A percentile compares a stretch with the other conserved stretches of the same genome.
Evolutionary conservation across 2,113 vertebrate species (phyloP).

Genomic region (Grammomys surdaster): DNA sequence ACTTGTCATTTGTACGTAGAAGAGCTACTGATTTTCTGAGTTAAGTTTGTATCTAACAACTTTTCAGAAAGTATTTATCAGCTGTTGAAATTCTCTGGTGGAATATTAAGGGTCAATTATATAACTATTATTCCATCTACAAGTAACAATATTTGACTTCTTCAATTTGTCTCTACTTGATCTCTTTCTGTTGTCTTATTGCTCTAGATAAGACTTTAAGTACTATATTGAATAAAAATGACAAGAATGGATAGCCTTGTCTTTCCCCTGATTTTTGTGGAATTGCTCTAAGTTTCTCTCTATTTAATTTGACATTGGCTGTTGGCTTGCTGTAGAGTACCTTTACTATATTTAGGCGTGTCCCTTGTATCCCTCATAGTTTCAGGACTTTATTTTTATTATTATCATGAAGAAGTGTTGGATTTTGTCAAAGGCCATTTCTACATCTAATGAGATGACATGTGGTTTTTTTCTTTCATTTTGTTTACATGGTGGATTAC

Average conservation of each 20-base stretch:
- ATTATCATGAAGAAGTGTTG: not conserved
- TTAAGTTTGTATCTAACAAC: not conserved
- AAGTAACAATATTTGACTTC: not conserved
- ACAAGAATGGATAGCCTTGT: not conserved
- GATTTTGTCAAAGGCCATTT: not conserved
- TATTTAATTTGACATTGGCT: not conserved
- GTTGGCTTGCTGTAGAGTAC: not conserved
- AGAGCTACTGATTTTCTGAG: not conserved
- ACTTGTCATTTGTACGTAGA: not conserved
- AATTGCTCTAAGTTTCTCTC: not conserved
- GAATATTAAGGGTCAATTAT: not conserved
- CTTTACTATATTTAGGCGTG: not conserved
- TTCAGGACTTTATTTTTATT: not conserved
- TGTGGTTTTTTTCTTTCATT: not conserved
- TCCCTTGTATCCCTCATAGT: not conserved
- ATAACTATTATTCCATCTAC: not conserved
- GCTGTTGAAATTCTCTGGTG: not conserved
- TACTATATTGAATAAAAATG: not conserved
- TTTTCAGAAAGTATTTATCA: not conserved
- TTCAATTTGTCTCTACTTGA: not conserved
- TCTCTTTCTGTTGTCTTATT: not conserved
- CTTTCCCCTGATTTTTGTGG: not conserved
- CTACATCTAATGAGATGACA: not conserved
- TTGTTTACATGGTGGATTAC: not conserved
- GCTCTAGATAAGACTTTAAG: not conserved